Evolutionary conservation across 2,797 vertebrate genomes (phyloP), one percentile per base, ranked within the genome.

Genomic region (Poecilia wingei): DNA sequence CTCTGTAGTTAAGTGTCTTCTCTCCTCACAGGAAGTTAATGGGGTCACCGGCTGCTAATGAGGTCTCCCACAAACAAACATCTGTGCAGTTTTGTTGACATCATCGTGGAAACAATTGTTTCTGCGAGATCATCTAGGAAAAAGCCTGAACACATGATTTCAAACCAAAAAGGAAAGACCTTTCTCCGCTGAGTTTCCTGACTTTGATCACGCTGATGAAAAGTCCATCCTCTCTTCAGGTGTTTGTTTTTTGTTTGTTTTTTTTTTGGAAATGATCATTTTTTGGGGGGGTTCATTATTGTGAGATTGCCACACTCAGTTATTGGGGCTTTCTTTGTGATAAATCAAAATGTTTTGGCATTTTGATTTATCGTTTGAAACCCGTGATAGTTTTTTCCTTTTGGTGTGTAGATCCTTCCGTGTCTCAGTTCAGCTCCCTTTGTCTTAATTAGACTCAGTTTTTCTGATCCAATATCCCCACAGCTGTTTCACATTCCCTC

Each of bases 1-100:
- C 55, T 77, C 43, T 66, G 73, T 0, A 41, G 86, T 84, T 80
- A 77, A 83, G 85, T 82, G 84, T 85, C 79, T 57, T 86, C 80
- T 81, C 47, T 73, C 75, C 73, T 84, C 20, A 51, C 83, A 82
- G 84, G 88, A 87, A 80, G 79, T 77, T 73, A 81, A 75, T 43
- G 6, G 47, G 86, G 78, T 79, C 71, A 33, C 76, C 74, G 51
- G 75, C 6, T 57, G 64, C 61, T 51, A 72, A 84, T 55, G 28
- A 87, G 78, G 78, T 73, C 75, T 46, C n/a, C 33, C 80, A 47
- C 47, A 79, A 79, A 84, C 43, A 25, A 83, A 83, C 31, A 87
- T 72, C 47, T 72, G 43, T 46, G 45, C 1, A 39, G 57, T 18
- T 36, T 39, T 3, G 16, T 76, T 4, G 20, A 74, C 66, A 76